Conservation (phyloP, 2,888 invertebrate genomes). For the Oligia strigilis region DNA sequence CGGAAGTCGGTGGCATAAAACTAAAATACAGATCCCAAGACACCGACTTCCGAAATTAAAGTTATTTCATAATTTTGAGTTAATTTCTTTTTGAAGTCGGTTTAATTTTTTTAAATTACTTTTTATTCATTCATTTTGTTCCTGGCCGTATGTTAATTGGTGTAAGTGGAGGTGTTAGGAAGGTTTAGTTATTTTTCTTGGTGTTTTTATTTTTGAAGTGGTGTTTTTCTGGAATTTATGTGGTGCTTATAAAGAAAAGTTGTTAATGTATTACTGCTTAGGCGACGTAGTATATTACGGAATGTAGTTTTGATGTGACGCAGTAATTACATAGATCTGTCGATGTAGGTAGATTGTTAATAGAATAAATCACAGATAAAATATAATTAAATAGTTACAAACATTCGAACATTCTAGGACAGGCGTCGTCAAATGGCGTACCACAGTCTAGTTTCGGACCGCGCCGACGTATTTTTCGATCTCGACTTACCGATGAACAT, state of each 20-base stretch:
- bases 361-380: background rate
- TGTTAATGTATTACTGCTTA: background rate
- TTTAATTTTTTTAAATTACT: no score
- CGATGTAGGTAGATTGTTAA: background rate
- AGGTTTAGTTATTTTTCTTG: constrained; percentile 14
- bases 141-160: constrained; percentile 41
- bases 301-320: background rate
- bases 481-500: no score
- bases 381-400: background rate
- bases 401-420: no score
- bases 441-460: no score
- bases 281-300: background rate
- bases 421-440: no score
- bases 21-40: no score
- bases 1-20: no score
- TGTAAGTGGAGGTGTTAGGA: constrained; percentile 40
- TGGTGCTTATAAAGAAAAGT: background rate
- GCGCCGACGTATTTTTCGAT: no score
- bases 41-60: no score
- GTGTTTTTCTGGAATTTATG: background rate
- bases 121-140: constrained; percentile 36
- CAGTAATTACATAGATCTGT: background rate
- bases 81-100: no score
- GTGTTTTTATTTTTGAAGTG: background rate
- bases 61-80: no score